phyloP scores from a whole-genome alignment of 2,113 vertebrate species.

The Sprattus sprattus region DNA sequence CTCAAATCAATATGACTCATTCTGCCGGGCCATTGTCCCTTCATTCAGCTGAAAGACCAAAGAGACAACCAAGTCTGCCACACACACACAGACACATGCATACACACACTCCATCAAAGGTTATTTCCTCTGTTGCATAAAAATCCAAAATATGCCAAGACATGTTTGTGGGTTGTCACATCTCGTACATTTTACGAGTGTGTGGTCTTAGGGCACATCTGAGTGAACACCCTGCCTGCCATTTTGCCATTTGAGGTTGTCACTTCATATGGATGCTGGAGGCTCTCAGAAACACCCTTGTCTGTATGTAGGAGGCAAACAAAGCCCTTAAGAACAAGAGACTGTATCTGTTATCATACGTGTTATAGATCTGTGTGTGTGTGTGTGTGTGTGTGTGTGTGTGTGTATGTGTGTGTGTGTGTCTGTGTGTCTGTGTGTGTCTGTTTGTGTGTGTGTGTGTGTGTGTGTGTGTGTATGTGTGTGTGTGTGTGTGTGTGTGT shows the following conservation, averaged over 20 bases:
- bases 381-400: not conserved
- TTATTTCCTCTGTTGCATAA: not conserved
- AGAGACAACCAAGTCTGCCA: not conserved
- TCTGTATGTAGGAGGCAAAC: not conserved
- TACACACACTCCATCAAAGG: not conserved
- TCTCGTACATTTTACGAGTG: not conserved
- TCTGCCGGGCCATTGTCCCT: not conserved
- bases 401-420: slow-evolving; percentile 5
- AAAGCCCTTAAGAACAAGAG: not conserved
- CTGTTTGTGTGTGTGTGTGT: too few relatives aligned
- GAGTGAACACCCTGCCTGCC: not conserved
- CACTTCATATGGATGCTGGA: not conserved
- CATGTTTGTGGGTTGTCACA: not conserved
- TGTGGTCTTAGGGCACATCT: not conserved
- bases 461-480: too few relatives aligned
- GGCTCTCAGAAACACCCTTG: not conserved
- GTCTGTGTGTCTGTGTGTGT: not conserved
- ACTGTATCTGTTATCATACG: not conserved
- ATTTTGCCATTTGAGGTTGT: not conserved
- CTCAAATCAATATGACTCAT: slow-evolving; percentile 15
- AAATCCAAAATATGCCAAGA: not conserved
- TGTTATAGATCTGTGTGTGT: not conserved
- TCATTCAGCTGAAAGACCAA: not conserved
- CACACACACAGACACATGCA: not conserved
- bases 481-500: too few relatives aligned